phyloP scores from a whole-genome alignment of 2,797 vertebrate genomes.

The Iguana delicatissima region DNA sequence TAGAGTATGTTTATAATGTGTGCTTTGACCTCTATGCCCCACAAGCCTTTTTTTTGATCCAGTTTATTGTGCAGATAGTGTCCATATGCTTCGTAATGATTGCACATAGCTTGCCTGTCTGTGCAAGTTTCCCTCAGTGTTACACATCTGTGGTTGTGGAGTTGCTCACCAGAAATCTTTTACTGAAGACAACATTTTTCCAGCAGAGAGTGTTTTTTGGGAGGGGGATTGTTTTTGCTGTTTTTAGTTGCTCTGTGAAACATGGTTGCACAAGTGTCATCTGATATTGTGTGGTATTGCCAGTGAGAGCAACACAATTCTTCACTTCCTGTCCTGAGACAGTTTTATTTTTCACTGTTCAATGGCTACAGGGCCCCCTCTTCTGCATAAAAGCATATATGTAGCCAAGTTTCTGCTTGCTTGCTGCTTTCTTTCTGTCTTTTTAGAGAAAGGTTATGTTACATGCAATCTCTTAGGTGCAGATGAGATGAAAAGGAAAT shows the following conservation, averaged over 20 bases:
- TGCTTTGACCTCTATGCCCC: background rate
- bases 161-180: background rate
- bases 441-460: background rate
- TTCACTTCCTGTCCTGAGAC: background rate
- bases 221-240: background rate
- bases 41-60: background rate
- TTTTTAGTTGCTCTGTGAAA: background rate
- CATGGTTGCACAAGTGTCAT: background rate
- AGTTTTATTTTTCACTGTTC: background rate
- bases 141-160: background rate
- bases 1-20: background rate
- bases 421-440: background rate
- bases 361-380: background rate
- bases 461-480: background rate
- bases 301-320: background rate
- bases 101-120: background rate
- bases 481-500: background rate
- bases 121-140: background rate
- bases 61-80: background rate
- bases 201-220: background rate
- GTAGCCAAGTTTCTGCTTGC: background rate
- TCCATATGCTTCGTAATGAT: background rate
- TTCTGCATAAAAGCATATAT: background rate
- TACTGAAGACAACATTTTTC: background rate
- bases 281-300: background rate